Evolutionary conservation across 2,888 invertebrate species (phyloP).

Genomic region (Lycophotia porphyrea): DNA sequence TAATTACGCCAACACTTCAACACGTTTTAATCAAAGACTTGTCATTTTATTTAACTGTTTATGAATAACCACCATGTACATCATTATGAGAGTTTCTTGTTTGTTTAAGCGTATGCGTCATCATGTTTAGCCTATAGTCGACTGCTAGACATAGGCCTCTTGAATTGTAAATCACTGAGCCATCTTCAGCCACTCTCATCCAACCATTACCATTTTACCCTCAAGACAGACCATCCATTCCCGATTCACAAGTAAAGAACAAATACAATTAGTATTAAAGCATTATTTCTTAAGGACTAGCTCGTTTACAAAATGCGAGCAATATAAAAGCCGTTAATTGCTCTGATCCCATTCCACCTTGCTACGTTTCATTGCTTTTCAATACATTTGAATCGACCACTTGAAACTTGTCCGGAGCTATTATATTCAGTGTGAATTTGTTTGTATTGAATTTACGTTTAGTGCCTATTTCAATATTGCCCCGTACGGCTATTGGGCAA

Average conservation of each 20-base stretch:
- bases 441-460: conserved; percentile 50
- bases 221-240: conserved; percentile 2
- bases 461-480: conserved; percentile 47
- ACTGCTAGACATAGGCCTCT: not conserved
- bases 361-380: conserved; percentile 64
- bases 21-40: conserved; percentile 19
- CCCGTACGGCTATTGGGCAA: conserved; percentile 17
- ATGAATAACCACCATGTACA: not conserved
- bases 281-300: conserved; percentile 26
- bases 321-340: conserved; percentile 59
- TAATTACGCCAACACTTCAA: conserved; percentile 44
- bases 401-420: conserved; percentile 53
- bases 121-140: not conserved
- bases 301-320: conserved; percentile 42
- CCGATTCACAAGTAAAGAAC: conserved; percentile 7
- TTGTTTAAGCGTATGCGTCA: not conserved
- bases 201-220: not conserved
- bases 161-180: not conserved
- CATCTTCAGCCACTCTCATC: not conserved
- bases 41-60: conserved; percentile 26
- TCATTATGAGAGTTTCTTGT: not conserved
- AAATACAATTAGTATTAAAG: conserved; percentile 23
- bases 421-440: conserved; percentile 57
- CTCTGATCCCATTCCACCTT: conserved; percentile 56
- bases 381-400: conserved; percentile 65